Conservation (phyloP, 2,888 invertebrate species). For the Brenthis ino region DNA sequence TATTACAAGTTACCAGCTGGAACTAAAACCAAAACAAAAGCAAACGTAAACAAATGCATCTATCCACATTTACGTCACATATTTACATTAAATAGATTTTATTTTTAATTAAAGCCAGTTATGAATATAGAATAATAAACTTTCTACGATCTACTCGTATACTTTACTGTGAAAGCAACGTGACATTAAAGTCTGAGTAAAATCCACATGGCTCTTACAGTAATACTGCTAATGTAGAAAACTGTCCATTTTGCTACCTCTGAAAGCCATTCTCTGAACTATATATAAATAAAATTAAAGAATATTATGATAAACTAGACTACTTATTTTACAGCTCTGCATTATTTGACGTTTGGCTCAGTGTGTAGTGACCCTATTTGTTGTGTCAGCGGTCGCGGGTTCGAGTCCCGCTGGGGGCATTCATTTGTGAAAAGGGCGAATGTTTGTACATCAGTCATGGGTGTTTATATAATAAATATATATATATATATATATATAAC, state of each 20-base stretch:
- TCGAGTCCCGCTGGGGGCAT: too few relatives aligned
- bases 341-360: too few relatives aligned
- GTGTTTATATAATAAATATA: too few relatives aligned
- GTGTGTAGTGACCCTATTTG: too few relatives aligned
- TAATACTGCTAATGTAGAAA: slow-evolving; percentile 4
- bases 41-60: too few relatives aligned
- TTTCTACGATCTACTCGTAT: background rate
- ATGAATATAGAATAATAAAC: background rate
- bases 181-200: background rate
- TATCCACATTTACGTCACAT: background rate
- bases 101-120: background rate
- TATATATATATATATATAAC: too few relatives aligned
- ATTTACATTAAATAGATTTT: background rate
- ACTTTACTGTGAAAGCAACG: slow-evolving; percentile 4
- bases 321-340: too few relatives aligned
- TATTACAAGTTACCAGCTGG: too few relatives aligned
- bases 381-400: too few relatives aligned
- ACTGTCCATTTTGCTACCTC: slow-evolving; percentile 9
- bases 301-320: background rate
- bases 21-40: too few relatives aligned
- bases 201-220: slow-evolving; percentile 4
- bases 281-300: slow-evolving; percentile 1
- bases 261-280: slow-evolving; percentile 2
- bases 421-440: too few relatives aligned
- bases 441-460: too few relatives aligned